Evolutionary conservation across 2,113 vertebrate genomes (phyloP).

Genomic region (Tyto alba): DNA sequence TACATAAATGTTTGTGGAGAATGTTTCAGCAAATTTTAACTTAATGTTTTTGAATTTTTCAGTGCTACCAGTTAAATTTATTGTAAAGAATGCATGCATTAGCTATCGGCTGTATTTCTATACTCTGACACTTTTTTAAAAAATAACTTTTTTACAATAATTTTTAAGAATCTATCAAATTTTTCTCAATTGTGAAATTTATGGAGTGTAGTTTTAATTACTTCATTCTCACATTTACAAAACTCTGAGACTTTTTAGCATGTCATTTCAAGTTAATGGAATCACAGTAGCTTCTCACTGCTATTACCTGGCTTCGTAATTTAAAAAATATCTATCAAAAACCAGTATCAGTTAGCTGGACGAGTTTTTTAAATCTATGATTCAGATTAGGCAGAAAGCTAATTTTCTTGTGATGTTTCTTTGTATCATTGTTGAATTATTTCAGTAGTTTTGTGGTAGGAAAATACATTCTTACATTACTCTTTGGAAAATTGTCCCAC

Average conservation of each 20-base stretch:
- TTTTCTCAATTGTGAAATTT: background rate
- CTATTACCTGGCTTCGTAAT: background rate
- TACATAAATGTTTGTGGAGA: background rate
- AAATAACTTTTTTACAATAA: background rate
- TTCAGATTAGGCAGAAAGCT: background rate
- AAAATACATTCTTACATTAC: background rate
- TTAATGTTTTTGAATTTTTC: background rate
- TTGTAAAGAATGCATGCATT: background rate
- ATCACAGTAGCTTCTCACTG: background rate
- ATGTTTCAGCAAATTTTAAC: background rate
- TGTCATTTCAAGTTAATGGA: background rate
- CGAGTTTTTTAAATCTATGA: background rate
- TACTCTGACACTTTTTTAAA: background rate
- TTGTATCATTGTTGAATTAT: background rate
- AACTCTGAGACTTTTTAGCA: background rate
- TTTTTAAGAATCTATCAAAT: background rate
- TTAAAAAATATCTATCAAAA: background rate
- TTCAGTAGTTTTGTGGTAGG: background rate
- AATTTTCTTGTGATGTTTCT: background rate
- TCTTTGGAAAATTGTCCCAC: conserved; percentile 8
- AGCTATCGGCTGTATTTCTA: background rate
- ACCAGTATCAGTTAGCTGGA: background rate
- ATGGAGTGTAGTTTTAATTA: background rate
- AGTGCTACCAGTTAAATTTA: background rate
- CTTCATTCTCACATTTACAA: background rate